These are phyloP conservation scores for Tachycineta bicolor DNA, from an alignment of 2,113 vertebrate species.

Conservation along the genomic window DNA sequence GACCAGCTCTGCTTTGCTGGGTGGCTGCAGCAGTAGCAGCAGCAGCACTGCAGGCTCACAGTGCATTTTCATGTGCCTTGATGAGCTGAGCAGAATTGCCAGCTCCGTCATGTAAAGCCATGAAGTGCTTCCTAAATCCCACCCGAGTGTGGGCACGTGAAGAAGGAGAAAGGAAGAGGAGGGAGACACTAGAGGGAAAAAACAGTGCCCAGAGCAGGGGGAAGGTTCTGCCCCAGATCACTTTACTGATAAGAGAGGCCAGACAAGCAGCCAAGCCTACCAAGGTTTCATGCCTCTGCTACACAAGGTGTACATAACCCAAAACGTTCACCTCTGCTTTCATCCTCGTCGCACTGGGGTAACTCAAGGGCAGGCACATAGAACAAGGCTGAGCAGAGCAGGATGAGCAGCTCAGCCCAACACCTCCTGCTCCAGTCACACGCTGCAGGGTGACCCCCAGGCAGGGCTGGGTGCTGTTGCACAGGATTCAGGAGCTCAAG, in stretches of 20 bases:
- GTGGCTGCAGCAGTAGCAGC: background rate
- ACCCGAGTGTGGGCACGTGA: background rate
- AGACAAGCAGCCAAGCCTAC: background rate
- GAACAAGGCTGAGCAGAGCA: rapidly evolving
- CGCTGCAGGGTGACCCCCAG: rapidly evolving
- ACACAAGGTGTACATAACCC: background rate
- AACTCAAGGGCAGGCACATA: background rate
- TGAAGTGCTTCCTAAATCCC: background rate
- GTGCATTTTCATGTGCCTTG: background rate
- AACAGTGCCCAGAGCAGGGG: background rate
- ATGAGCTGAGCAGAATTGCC: background rate
- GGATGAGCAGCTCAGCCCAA: background rate
- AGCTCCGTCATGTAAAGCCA: background rate
- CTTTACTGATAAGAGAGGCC: background rate
- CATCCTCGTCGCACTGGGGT: background rate
- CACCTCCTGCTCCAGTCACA: background rate
- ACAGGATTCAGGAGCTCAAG: background rate
- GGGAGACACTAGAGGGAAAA: background rate
- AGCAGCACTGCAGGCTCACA: background rate
- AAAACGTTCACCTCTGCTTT: background rate
- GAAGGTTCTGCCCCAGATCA: background rate
- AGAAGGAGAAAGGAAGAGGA: background rate
- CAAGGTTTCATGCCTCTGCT: background rate
- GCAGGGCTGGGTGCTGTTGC: rapidly evolving
- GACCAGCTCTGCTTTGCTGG: background rate